Conservation (phyloP, 2,113 vertebrate species). For the Promerops cafer region DNA sequence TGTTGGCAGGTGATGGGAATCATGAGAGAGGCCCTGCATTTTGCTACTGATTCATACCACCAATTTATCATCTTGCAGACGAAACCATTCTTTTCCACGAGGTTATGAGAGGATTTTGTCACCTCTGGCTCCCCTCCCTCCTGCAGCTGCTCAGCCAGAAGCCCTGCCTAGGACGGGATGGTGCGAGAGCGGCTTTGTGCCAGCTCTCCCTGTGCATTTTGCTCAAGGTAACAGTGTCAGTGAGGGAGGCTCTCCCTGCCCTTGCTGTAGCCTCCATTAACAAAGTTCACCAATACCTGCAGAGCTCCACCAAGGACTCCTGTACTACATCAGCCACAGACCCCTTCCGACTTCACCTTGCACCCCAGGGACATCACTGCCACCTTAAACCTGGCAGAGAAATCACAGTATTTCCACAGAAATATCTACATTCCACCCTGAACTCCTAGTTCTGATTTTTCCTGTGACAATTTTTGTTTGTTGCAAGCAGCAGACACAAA, state of each 20-base stretch:
- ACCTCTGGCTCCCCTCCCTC: not conserved
- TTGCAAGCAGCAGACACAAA: not conserved
- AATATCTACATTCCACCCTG: rapidly evolving
- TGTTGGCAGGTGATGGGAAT: not conserved
- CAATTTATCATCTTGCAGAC: not conserved
- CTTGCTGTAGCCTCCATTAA: not conserved
- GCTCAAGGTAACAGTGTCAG: not conserved
- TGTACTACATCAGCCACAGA: not conserved
- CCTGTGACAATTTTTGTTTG: not conserved
- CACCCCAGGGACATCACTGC: not conserved
- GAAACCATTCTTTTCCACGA: not conserved
- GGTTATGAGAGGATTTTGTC: not conserved
- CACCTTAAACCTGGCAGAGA: not conserved
- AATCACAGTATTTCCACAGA: not conserved
- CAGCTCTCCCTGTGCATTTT: not conserved
- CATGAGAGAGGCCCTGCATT: not conserved
- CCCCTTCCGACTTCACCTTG: not conserved
- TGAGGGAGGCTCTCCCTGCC: not conserved
- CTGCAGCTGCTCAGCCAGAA: not conserved
- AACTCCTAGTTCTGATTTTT: not conserved
- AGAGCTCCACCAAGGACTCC: not conserved
- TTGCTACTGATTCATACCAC: not conserved
- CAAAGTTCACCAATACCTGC: not conserved
- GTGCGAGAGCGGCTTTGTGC: not conserved
- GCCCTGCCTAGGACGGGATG: not conserved